Evolutionary conservation across 1,140 invertebrate genomes (phyloP).

Genomic region (Armadillidium nasatum): DNA sequence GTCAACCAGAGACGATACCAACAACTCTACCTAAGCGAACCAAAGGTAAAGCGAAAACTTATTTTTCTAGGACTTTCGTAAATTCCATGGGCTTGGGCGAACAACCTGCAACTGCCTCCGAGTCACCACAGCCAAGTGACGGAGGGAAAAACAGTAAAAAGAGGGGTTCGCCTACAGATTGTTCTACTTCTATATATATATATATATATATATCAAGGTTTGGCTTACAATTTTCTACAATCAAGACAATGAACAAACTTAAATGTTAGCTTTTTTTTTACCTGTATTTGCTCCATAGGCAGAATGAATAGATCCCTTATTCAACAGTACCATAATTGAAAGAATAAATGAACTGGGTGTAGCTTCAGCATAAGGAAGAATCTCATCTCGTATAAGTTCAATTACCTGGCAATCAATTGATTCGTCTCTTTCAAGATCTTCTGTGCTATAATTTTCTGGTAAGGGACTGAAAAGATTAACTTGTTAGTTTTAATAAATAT

Average conservation of each 20-base stretch:
- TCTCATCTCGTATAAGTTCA: conserved; percentile 75
- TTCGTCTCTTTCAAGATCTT: conserved; percentile 78
- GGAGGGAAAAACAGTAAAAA: too few species aligned
- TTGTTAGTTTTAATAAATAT: too few species aligned
- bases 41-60: too few species aligned
- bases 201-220: too few species aligned
- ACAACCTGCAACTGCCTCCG: too few species aligned
- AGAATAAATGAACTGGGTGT: conserved; percentile 82
- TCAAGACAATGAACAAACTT: background rate
- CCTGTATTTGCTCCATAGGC: conserved; percentile 53
- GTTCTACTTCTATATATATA: too few species aligned
- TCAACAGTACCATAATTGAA: conserved; percentile 80
- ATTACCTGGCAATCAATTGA: conserved; percentile 81
- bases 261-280: background rate
- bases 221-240: background rate
- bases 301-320: conserved; percentile 90
- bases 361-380: conserved; percentile 70
- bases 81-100: too few species aligned
- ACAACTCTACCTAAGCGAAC: too few species aligned
- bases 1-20: too few species aligned
- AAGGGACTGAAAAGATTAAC: conserved; percentile 51
- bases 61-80: too few species aligned
- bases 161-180: too few species aligned
- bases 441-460: conserved; percentile 63
- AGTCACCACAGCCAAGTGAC: too few species aligned